Conservation (phyloP, 2,888 invertebrate species). For the Xanthorhoe spadicearia region DNA sequence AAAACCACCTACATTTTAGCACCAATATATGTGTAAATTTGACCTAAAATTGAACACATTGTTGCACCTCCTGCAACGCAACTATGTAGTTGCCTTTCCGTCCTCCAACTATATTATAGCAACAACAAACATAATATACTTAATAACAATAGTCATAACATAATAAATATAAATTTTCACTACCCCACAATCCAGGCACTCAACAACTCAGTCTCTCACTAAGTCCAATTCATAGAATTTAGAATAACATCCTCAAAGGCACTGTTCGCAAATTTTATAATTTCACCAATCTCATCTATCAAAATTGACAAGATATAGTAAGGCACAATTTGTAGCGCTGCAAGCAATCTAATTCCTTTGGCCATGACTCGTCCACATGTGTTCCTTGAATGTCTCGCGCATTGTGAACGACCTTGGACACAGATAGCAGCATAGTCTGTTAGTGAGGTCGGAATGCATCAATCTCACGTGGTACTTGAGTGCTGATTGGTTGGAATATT, state of each 20-base stretch:
- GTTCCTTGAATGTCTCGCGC: constrained; percentile 88
- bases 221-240: constrained; percentile 35
- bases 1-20: constrained; percentile 33
- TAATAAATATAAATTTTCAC: constrained; percentile 39
- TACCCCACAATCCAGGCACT: constrained; percentile 39
- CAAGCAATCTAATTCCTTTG: constrained; percentile 81
- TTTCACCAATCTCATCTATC: constrained; percentile 38
- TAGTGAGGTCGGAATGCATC: constrained; percentile 88
- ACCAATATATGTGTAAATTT: constrained; percentile 43
- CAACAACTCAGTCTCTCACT: constrained; percentile 42
- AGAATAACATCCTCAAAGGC: constrained; percentile 39
- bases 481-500: constrained; percentile 88
- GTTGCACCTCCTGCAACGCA: constrained; percentile 35
- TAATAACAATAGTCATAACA: constrained; percentile 27
- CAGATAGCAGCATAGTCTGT: constrained; percentile 88
- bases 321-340: constrained; percentile 64
- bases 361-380: constrained; percentile 88
- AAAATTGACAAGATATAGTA: constrained; percentile 55
- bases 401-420: constrained; percentile 89
- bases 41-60: constrained; percentile 44
- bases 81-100: constrained; percentile 27
- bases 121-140: constrained; percentile 11
- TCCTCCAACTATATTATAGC: constrained; percentile 13
- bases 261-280: constrained; percentile 36
- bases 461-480: constrained; percentile 88